Evolutionary conservation across 2,797 vertebrate species (phyloP).

Genomic region (Enteromius argenteus): DNA sequence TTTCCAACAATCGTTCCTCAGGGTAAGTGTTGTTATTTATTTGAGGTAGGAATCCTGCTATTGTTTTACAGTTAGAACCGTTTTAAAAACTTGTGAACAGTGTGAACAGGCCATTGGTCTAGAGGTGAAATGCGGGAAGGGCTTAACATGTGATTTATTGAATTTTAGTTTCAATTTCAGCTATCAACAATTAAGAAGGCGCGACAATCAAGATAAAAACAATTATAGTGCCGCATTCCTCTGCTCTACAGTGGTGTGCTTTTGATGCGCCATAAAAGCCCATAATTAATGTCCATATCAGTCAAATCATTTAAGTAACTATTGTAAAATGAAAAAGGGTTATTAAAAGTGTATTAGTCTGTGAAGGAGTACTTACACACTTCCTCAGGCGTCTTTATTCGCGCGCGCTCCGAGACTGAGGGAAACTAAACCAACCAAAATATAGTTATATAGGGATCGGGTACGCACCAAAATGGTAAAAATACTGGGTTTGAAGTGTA

Average conservation of each 20-base stretch:
- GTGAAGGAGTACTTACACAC: neutral
- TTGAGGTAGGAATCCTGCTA: neutral
- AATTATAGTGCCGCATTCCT: neutral
- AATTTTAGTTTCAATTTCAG: conserved; percentile 21
- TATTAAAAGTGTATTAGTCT: neutral
- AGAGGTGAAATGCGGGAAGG: neutral
- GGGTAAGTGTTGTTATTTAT: neutral
- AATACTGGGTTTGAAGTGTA: neutral
- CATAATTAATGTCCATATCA: neutral
- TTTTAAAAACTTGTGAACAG: neutral
- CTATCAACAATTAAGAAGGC: neutral
- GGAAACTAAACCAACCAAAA: neutral
- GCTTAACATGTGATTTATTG: conserved; percentile 13
- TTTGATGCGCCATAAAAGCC: neutral
- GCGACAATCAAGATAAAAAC: neutral
- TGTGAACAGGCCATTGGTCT: neutral
- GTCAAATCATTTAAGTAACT: neutral
- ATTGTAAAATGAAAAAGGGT: neutral
- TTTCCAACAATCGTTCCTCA: neutral
- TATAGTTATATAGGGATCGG: neutral
- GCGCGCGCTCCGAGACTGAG: neutral
- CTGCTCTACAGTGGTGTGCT: neutral
- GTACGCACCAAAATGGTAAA: neutral
- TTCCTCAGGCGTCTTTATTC: neutral
- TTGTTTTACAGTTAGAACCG: neutral